Percentiles rank a stretch among this genome's conserved stretches.
These are phyloP conservation scores for Larimichthys crocea DNA, from an alignment of 2,113 vertebrate species.

Conservation along the genomic window DNA sequence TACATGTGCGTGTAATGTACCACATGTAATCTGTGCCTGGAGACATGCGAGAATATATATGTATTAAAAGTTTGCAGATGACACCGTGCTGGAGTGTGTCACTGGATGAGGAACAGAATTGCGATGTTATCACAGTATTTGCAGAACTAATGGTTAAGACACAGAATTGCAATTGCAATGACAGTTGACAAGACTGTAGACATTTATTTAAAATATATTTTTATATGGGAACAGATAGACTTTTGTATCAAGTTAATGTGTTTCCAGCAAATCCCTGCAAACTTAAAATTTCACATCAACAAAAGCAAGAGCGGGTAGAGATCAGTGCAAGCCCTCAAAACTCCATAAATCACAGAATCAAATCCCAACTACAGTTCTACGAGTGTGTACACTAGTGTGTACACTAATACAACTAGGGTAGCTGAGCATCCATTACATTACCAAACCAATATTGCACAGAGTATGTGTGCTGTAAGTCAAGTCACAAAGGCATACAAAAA, in stretches of 20 bases:
- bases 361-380: neutral
- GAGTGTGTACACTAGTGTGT: no score
- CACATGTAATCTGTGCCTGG: conserved; percentile 32
- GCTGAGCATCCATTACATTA: neutral
- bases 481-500: no score
- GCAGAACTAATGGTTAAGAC: neutral
- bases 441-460: neutral
- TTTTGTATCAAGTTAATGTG: neutral
- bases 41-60: conserved; percentile 5
- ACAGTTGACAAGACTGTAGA: neutral
- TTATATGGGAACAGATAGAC: neutral
- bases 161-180: conserved; percentile 3
- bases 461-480: no score
- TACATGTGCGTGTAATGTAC: conserved; percentile 20
- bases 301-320: neutral
- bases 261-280: neutral
- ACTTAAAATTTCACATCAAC: neutral
- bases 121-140: neutral
- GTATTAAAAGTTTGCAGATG: conserved; percentile 2
- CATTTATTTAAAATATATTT: neutral
- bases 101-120: conserved; percentile 13
- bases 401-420: no score
- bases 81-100: conserved; percentile 5
- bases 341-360: neutral
- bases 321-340: neutral